Evolutionary conservation across 2,888 invertebrate genomes (phyloP).

Genomic region (Hirudinaria manillensis): DNA sequence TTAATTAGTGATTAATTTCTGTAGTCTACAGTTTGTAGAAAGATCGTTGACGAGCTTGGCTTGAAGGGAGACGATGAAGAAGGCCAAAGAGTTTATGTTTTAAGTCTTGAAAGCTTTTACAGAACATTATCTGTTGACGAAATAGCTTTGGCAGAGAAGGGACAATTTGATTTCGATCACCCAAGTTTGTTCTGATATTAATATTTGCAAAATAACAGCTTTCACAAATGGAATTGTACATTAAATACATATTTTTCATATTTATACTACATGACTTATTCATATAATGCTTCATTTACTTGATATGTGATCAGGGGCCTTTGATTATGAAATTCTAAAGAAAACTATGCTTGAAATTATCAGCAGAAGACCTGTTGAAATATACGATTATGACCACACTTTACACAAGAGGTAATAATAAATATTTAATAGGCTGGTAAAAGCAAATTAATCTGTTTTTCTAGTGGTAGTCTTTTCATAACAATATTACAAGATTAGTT

Average conservation of each 20-base stretch:
- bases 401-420: slow-evolving; percentile 34
- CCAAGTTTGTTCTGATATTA: slow-evolving; percentile 60
- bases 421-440: too few species aligned
- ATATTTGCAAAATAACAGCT: neutral
- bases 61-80: slow-evolving; percentile 64
- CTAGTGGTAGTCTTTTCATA: neutral
- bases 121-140: slow-evolving; percentile 75
- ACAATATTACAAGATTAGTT: neutral
- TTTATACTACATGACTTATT: too few species aligned
- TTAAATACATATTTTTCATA: slow-evolving; percentile 8
- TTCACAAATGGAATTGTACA: neutral
- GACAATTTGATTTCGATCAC: slow-evolving; percentile 96
- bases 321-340: slow-evolving; percentile 79
- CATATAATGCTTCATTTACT: neutral
- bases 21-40: slow-evolving; percentile 92
- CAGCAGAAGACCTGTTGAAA: slow-evolving; percentile 76
- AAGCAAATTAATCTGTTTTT: neutral
- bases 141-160: slow-evolving; percentile 70
- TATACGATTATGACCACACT: slow-evolving; percentile 76
- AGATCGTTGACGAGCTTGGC: slow-evolving; percentile 91
- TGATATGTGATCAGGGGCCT: slow-evolving; percentile 66
- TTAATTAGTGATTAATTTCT: neutral
- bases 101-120: slow-evolving; percentile 96
- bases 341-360: slow-evolving; percentile 75
- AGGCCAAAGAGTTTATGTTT: slow-evolving; percentile 81